A percentile compares a stretch with the other conserved stretches of the same genome.
phyloP scores from a whole-genome alignment of 2,888 invertebrate species.

The Lamellibrachia satsuma region DNA sequence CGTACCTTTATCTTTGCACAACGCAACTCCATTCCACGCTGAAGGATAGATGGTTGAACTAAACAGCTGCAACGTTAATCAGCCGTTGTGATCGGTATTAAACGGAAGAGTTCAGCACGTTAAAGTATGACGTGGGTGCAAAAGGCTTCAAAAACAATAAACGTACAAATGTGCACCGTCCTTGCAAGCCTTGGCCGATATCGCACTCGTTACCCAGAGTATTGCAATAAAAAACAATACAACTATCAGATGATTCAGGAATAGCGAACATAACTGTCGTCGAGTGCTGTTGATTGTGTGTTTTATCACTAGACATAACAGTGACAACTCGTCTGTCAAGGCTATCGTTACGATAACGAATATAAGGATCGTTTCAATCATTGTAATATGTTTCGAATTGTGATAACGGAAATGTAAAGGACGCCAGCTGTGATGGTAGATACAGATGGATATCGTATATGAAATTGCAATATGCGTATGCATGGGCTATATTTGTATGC shows the following conservation, averaged over 20 bases:
- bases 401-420: neutral
- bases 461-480: neutral
- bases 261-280: neutral
- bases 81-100: too few relatives aligned
- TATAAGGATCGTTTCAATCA: neutral
- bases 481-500: neutral
- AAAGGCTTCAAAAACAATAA: neutral
- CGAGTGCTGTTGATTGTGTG: neutral
- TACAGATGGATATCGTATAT: neutral
- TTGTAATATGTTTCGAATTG: neutral
- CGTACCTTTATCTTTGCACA: neutral
- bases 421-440: slow-evolving; percentile 10
- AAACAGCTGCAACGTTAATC: neutral
- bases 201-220: neutral
- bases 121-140: neutral
- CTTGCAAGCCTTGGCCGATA: neutral
- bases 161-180: neutral
- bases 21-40: neutral
- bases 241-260: neutral
- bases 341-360: neutral
- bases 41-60: neutral
- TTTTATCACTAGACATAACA: neutral
- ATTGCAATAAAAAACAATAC: neutral
- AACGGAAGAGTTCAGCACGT: neutral
- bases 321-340: neutral